Base-by-base conservation (phyloP, 2,113 vertebrate genomes). In the Monopterus albus region DNA sequence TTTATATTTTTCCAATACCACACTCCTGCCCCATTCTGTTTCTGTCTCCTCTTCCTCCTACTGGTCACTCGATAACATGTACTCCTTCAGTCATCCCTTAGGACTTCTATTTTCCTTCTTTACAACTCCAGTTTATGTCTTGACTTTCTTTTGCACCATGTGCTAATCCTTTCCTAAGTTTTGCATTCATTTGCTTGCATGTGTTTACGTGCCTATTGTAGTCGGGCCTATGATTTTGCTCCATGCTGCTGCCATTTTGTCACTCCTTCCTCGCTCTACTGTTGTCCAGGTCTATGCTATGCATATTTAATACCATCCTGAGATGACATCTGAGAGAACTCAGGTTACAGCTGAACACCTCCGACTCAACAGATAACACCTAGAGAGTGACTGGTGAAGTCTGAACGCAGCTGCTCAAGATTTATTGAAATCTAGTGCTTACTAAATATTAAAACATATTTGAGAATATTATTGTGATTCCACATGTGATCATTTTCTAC, bases 301-400 rank as follows among this genome's bases (percentile, higher is more conserved):
- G 83, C 87, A 93, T 92, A 87, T 91, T 93, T 92, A 81, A 92
- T 81, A 67, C 71, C 64, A 81, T 85, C 80, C 76, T 81, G 69
- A 64, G 65, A 60, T 71, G 53, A 50, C 26, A 70, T 78, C 33
- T 51, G 68, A 78, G 51, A 56, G 50, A 61, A 51, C 77, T 92
- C 65, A 25, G 62, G 82, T 92, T 89, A 86, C 88, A 63, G 51
- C 31, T 29, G 46, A 4, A 53, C 35, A 80, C n/a, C 35, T 60
- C 13, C 18, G 40, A 72, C 40, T 55, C n/a, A 49, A 52, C 42
- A 61, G 29, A 38, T 15, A 56, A 49, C 28, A 47, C 52, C 39
- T 29, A 8, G 25, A 43, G 25, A 5, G 3, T 14, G 18, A 36
- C 2, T 45, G 7, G 15, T 61, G 6, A 49, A 35, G 20, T n/a